These are phyloP conservation scores for Anguilla megastoma DNA, from an alignment of 2,797 vertebrate genomes.

Conservation along the genomic window DNA sequence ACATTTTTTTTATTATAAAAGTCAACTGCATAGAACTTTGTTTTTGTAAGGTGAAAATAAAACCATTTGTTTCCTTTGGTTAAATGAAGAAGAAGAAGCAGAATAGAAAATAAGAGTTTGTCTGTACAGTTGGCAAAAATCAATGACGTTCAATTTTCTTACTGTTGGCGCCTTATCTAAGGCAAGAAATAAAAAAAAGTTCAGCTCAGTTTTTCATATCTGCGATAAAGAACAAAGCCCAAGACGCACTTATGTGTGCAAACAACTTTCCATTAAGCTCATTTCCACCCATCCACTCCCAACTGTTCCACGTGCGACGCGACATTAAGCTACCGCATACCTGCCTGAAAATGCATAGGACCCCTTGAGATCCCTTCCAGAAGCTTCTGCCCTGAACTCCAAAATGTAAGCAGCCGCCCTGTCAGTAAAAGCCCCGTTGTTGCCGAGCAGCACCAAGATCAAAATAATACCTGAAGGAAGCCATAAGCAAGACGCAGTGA, in stretches of 20 bases:
- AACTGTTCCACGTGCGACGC: background rate
- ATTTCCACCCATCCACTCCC: background rate
- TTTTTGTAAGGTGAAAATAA: background rate
- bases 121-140: conserved; percentile 16
- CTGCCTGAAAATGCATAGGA: background rate
- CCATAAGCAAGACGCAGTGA: background rate
- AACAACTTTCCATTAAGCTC: background rate
- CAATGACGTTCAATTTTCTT: background rate
- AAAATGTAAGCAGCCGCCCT: background rate
- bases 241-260: background rate
- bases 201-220: background rate
- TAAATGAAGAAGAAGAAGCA: conserved; percentile 8
- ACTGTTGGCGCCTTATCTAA: background rate
- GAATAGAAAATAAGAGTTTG: background rate
- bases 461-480: conserved; percentile 18
- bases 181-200: background rate
- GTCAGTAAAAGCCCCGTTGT: background rate
- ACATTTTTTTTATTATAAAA: background rate
- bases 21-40: background rate
- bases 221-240: conserved; percentile 15
- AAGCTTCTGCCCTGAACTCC: background rate
- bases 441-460: background rate
- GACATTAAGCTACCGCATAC: background rate
- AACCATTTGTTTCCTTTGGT: conserved; percentile 6
- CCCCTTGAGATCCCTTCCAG: background rate